Percentiles rank a stretch among this genome's conserved stretches.
Evolutionary conservation across 2,113 vertebrate species (phyloP).

Genomic region (Machaerirhynchus nigripectus): DNA sequence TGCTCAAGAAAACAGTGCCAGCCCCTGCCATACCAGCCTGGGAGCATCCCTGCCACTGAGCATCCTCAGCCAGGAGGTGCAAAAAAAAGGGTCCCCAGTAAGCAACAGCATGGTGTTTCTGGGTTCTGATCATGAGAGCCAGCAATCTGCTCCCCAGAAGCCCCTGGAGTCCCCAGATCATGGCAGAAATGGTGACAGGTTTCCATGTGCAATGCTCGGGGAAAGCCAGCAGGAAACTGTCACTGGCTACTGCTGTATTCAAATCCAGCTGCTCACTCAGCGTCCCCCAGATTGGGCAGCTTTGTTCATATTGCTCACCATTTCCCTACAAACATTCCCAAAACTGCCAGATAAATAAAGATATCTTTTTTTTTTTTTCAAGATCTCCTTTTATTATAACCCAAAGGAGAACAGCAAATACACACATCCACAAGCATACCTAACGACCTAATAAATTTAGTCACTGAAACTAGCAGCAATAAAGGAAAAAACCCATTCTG

Average conservation of each 20-base stretch:
- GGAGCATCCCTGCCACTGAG: neutral
- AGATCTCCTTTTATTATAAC: neutral
- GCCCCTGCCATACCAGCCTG: neutral
- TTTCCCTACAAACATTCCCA: neutral
- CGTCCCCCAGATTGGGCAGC: neutral
- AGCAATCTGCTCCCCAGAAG: neutral
- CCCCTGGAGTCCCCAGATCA: neutral
- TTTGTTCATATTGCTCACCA: neutral
- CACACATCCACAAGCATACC: neutral
- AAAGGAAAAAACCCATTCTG: slow-evolving; percentile 38
- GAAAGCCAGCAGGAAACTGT: neutral
- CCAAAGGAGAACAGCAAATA: slow-evolving; percentile 19
- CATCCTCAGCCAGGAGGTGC: neutral
- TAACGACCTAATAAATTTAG: slow-evolving; percentile 56
- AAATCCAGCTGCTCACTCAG: neutral
- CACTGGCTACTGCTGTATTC: neutral
- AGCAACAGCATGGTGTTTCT: neutral
- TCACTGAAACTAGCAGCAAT: slow-evolving; percentile 28
- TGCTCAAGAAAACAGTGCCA: neutral
- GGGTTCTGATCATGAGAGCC: rapidly evolving
- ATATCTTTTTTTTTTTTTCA: neutral
- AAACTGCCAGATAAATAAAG: slow-evolving; percentile 7
- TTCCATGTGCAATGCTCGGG: neutral
- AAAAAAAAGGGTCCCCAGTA: neutral
- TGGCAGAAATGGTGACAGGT: neutral